Conservation (phyloP, 1,140 invertebrate genomes). For the Eupristina koningsbergeri region DNA sequence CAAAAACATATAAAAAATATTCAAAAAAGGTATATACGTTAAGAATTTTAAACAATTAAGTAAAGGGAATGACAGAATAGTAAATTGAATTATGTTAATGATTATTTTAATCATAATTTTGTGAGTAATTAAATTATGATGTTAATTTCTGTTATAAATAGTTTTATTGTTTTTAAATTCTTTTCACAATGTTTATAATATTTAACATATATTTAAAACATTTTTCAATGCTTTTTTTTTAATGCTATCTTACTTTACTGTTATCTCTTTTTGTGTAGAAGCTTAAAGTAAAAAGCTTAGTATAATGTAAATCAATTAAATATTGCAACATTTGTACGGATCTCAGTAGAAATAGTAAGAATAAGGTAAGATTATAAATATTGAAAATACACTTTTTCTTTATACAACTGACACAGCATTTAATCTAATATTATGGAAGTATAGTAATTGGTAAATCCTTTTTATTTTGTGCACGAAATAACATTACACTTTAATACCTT, state of each 20-base stretch:
- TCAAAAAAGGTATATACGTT: neutral
- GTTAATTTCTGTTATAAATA: conserved; percentile 40
- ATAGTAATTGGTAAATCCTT: conserved; percentile 42
- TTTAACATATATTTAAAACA: conserved; percentile 47
- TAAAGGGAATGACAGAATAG: neutral
- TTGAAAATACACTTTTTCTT: conserved; percentile 49
- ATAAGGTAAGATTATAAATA: conserved; percentile 40
- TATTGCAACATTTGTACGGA: conserved; percentile 47
- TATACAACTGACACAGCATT: conserved; percentile 43
- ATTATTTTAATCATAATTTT: too few relatives aligned
- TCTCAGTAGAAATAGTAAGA: conserved; percentile 47
- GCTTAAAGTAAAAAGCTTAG: conserved; percentile 47
- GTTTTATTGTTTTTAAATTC: conserved; percentile 47
- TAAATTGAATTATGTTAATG: conserved; percentile 33
- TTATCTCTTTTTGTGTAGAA: conserved; percentile 33
- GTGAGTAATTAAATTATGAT: conserved; percentile 33
- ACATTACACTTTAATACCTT: conserved; percentile 38
- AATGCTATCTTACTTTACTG: conserved; percentile 26
- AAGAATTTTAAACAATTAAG: neutral
- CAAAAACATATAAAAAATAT: neutral
- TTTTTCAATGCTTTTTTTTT: conserved; percentile 46
- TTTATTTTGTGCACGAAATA: conserved; percentile 23
- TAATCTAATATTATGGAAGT: conserved; percentile 43
- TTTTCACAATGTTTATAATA: conserved; percentile 50
- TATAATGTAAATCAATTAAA: conserved; percentile 49